These are phyloP conservation scores for Archips crataeganus DNA, from an alignment of 2,888 invertebrate genomes.

Conservation along the genomic window DNA sequence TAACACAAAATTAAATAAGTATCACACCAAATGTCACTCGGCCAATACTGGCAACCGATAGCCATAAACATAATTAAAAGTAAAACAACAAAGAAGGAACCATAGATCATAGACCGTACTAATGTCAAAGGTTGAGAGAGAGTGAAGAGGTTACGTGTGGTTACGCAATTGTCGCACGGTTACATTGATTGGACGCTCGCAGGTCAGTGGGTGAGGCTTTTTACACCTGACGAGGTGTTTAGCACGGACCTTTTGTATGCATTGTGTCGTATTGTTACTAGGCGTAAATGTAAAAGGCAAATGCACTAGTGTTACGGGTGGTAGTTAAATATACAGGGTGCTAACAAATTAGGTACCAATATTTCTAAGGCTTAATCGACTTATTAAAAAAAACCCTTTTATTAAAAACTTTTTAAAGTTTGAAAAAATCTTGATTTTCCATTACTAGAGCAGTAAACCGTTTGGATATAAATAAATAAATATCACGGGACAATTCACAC, in stretches of 20 bases:
- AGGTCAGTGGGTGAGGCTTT: conserved; percentile 60
- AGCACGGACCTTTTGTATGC: background rate
- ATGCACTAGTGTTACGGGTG: too few species aligned
- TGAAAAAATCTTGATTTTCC: too few species aligned
- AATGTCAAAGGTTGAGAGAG: conserved; percentile 64
- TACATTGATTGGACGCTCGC: conserved; percentile 54
- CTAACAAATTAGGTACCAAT: too few species aligned
- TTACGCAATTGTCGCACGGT: conserved; percentile 53
- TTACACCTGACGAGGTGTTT: conserved; percentile 26
- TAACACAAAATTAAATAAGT: background rate
- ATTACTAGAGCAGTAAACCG: too few species aligned
- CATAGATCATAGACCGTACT: conserved; percentile 43
- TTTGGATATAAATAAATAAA: too few species aligned
- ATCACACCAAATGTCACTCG: conserved; percentile 9
- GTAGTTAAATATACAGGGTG: too few species aligned
- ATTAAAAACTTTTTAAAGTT: too few species aligned
- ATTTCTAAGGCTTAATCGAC: too few species aligned
- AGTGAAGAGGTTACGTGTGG: conserved; percentile 57
- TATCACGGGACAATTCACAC: too few species aligned
- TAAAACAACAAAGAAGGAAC: conserved; percentile 34
- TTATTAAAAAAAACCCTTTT: too few species aligned
- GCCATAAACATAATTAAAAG: conserved; percentile 33
- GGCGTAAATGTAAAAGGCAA: background rate
- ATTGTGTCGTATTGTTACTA: background rate
- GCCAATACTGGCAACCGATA: conserved; percentile 4